Percentiles rank a stretch among this genome's conserved stretches.
Conservation (phyloP, 2,797 vertebrate species). For the Acomys russatus region DNA sequence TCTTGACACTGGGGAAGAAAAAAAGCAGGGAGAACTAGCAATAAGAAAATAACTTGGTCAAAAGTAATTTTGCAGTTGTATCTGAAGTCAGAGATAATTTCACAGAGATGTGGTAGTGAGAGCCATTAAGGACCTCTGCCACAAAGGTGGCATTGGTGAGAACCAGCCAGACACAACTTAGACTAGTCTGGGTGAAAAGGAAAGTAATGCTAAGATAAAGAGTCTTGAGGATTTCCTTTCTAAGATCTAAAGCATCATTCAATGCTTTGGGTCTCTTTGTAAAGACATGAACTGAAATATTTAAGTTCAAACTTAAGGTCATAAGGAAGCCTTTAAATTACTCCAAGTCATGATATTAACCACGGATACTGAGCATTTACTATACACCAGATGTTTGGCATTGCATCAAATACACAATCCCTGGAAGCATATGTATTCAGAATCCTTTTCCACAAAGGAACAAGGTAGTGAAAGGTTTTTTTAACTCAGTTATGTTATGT, state of each 20-base stretch:
- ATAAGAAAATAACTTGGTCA: background rate
- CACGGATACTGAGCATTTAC: background rate
- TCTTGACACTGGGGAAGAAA: background rate
- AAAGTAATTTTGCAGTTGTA: background rate
- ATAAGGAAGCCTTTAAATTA: background rate
- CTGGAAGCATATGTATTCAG: background rate
- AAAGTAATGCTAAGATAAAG: background rate
- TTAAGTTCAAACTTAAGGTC: conserved; percentile 44
- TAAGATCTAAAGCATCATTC: background rate
- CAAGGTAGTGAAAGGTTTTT: no score
- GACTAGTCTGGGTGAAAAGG: background rate
- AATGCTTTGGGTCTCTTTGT: conserved; percentile 19
- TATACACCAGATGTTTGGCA: conserved; percentile 16
- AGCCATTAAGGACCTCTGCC: background rate
- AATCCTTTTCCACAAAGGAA: conserved; percentile 31
- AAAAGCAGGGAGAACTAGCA: background rate
- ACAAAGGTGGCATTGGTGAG: background rate
- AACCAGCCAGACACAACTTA: background rate
- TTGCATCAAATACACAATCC: background rate
- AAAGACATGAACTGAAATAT: conserved; percentile 21
- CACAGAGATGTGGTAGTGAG: background rate
- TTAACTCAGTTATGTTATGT: no score
- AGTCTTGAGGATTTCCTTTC: background rate
- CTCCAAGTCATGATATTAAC: background rate
- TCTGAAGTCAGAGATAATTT: conserved; percentile 38